Evolutionary conservation across 37 sponge, comb jelly and placozoan genomes (phyloP).

Genomic region (Hexactinellida sp.): DNA sequence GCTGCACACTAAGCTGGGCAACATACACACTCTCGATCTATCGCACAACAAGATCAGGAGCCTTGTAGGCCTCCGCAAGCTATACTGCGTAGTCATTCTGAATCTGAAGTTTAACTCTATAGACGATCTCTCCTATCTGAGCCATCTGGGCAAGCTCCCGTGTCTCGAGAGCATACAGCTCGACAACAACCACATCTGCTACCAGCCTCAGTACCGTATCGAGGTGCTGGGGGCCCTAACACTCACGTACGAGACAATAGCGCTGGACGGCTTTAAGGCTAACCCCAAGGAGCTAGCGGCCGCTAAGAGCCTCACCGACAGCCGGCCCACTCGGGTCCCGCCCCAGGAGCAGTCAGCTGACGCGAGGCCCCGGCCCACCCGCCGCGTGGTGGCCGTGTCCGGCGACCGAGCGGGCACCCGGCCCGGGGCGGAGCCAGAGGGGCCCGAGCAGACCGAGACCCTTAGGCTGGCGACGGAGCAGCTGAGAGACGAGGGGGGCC

Average conservation of each 20-base stretch:
- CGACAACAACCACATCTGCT: constrained; percentile 40
- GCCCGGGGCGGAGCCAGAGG: not conserved
- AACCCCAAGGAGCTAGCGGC: not conserved
- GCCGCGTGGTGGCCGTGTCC: not conserved
- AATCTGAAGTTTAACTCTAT: constrained; percentile 36
- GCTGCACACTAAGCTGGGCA: constrained; percentile 27
- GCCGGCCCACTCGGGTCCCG: not conserved
- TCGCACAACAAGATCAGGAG: constrained; percentile 23
- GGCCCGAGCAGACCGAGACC: not conserved
- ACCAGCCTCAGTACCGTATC: constrained; percentile 29
- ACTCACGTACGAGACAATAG: not conserved
- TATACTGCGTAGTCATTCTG: constrained; percentile 28
- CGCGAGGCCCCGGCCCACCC: not conserved
- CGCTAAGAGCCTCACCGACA: not conserved
- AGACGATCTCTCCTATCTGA: constrained; percentile 32
- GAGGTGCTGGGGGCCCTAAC: constrained; percentile 34
- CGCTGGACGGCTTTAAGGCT: not conserved
- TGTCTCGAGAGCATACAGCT: constrained; percentile 34
- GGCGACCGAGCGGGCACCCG: not conserved
- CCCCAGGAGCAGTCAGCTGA: not conserved
- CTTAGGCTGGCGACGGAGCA: not conserved
- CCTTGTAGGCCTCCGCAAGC: constrained; percentile 30
- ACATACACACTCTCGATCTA: constrained; percentile 29
- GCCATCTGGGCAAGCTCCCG: constrained; percentile 27
- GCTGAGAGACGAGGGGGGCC: not conserved